Conservation (phyloP, 2,113 vertebrate genomes). For the Calcarius ornatus region DNA sequence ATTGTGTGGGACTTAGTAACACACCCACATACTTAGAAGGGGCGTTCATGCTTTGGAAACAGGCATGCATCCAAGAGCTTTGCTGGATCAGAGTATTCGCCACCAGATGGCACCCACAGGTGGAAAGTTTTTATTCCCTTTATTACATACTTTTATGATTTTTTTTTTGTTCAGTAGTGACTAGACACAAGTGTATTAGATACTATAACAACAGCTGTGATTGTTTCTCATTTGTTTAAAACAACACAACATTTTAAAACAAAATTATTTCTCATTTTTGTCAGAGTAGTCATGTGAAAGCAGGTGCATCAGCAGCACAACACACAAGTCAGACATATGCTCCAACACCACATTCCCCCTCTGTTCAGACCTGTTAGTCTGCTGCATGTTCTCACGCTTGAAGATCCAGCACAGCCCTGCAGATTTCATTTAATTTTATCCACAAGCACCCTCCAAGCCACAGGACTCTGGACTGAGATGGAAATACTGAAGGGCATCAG, state of each 20-base stretch:
- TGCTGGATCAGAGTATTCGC: not conserved
- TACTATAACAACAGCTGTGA: not conserved
- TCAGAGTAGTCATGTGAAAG: not conserved
- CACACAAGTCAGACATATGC: not conserved
- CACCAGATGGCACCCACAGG: slow-evolving; percentile 48
- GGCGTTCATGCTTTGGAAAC: not conserved
- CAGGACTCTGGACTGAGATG: not conserved
- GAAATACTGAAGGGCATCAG: not conserved
- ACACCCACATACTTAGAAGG: not conserved
- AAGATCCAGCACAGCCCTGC: not conserved
- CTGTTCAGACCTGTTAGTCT: not conserved
- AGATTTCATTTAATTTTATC: not conserved
- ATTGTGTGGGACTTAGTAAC: not conserved
- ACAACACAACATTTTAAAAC: not conserved
- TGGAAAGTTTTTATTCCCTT: not conserved
- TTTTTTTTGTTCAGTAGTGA: not conserved
- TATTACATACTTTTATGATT: not conserved
- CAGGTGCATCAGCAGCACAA: not conserved
- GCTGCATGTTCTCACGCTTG: not conserved
- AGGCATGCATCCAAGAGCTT: not conserved
- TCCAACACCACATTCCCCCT: not conserved
- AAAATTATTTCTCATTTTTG: not conserved
- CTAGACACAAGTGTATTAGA: not conserved
- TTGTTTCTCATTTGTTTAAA: not conserved
- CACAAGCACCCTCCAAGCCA: not conserved